These are phyloP conservation scores for Crotalus helleri DNA, from an alignment of 2,113 vertebrate species.

Conservation along the genomic window DNA sequence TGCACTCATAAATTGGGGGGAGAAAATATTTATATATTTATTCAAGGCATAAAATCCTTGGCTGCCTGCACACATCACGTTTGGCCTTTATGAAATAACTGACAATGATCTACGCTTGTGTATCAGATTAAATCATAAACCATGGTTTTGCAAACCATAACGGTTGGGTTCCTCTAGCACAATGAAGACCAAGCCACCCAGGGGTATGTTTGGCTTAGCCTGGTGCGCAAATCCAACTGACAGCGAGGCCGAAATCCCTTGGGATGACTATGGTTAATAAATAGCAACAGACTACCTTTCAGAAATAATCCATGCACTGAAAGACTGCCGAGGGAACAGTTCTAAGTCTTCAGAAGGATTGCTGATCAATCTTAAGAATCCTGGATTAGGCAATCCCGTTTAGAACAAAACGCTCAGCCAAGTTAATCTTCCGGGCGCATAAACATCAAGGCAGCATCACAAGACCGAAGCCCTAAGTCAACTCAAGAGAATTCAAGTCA, in stretches of 20 bases:
- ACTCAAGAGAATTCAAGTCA: not conserved
- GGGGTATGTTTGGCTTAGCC: not conserved
- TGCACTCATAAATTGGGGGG: not conserved
- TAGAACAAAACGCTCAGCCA: not conserved
- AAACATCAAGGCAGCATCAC: not conserved
- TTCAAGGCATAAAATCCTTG: not conserved
- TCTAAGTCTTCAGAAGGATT: not conserved
- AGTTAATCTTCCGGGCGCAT: not conserved
- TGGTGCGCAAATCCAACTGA: not conserved
- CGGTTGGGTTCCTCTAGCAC: not conserved
- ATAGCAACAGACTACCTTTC: not conserved
- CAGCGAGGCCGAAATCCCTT: not conserved
- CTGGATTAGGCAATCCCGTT: not conserved
- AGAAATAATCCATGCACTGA: not conserved
- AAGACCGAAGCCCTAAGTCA: not conserved
- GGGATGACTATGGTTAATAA: not conserved
- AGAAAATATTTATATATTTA: too few species aligned
- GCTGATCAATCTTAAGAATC: not conserved
- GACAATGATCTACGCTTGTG: not conserved
- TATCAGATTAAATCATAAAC: not conserved
- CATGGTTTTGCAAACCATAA: not conserved
- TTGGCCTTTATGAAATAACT: not conserved
- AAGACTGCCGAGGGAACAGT: not conserved
- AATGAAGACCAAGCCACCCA: not conserved
- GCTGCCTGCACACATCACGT: not conserved